These are phyloP conservation scores for Lamprologus lemairii DNA, from an alignment of 2,113 vertebrate species.

Conservation along the genomic window DNA sequence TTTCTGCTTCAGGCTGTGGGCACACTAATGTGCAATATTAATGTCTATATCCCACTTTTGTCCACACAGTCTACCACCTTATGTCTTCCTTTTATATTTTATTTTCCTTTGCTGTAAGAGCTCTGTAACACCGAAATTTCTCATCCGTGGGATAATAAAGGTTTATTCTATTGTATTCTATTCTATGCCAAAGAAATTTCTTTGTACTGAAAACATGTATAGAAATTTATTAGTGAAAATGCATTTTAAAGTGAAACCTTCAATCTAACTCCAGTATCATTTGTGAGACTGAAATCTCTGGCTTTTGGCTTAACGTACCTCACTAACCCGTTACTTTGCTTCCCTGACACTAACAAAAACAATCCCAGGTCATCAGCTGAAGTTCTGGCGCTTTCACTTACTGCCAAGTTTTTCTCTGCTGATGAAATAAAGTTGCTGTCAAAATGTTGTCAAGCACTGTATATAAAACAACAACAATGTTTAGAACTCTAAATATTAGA, in stretches of 20 bases:
- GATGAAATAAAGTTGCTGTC: neutral
- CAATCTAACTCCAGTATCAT: neutral
- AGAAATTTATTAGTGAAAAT: neutral
- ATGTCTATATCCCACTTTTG: neutral
- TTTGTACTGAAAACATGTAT: rapidly evolving
- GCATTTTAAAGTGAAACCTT: neutral
- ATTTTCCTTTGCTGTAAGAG: rapidly evolving
- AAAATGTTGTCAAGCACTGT: neutral
- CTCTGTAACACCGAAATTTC: rapidly evolving
- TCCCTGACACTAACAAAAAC: neutral
- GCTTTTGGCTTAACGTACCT: neutral
- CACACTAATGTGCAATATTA: neutral
- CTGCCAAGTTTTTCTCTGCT: neutral
- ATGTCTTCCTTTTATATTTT: rapidly evolving
- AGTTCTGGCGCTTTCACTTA: neutral
- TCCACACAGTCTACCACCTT: rapidly evolving
- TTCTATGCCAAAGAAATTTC: rapidly evolving
- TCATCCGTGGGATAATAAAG: neutral
- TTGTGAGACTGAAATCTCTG: neutral
- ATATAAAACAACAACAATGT: neutral
- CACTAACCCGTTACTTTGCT: neutral
- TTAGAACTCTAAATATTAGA: neutral
- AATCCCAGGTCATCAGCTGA: rapidly evolving
- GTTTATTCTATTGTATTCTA: neutral
- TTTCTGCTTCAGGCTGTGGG: neutral